These are phyloP conservation scores for Cladorhizidae sp. DNA, from an alignment of 37 sponge, comb jelly and placozoan species.

Conservation along the genomic window DNA sequence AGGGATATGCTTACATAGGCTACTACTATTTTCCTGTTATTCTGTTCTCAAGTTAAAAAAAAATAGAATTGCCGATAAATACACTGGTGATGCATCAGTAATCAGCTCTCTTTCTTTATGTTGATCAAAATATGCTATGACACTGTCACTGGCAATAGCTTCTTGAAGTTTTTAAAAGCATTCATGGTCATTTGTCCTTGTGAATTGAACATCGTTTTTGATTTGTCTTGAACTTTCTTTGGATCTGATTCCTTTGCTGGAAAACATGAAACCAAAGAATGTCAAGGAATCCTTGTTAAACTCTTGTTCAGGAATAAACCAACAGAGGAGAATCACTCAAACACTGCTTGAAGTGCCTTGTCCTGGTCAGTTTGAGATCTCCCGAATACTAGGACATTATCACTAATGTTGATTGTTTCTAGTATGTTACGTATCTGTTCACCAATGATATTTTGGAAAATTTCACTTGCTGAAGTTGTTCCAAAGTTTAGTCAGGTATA, in stretches of 20 bases:
- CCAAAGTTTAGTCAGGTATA: slow-evolving; percentile 57
- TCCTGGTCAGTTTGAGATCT: too few species aligned
- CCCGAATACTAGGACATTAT: too few species aligned
- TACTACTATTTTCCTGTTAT: slow-evolving; percentile 23
- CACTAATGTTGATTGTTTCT: too few species aligned
- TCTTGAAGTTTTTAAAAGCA: slow-evolving; percentile 7
- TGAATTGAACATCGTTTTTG: too few species aligned
- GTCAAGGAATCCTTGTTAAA: slow-evolving; percentile 23
- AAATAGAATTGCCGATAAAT: slow-evolving; percentile 34
- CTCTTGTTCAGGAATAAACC: slow-evolving; percentile 49
- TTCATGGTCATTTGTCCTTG: too few species aligned
- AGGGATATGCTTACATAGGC: too few species aligned
- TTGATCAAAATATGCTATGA: slow-evolving; percentile 47
- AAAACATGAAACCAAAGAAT: slow-evolving; percentile 45
- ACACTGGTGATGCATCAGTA: slow-evolving; percentile 45
- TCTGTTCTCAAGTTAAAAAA: not conserved
- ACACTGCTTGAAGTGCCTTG: slow-evolving; percentile 20
- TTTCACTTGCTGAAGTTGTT: too few species aligned
- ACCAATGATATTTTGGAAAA: too few species aligned
- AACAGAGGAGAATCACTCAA: too few species aligned
- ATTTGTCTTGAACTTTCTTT: too few species aligned
- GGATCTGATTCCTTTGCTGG: slow-evolving; percentile 43
- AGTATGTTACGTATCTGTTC: too few species aligned
- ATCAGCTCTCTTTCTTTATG: slow-evolving; percentile 25
- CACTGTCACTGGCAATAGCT: slow-evolving; percentile 22